Evolutionary conservation across 37 sponge, comb jelly and placozoan genomes (phyloP).

Genomic region (Bolinopsis microptera): DNA sequence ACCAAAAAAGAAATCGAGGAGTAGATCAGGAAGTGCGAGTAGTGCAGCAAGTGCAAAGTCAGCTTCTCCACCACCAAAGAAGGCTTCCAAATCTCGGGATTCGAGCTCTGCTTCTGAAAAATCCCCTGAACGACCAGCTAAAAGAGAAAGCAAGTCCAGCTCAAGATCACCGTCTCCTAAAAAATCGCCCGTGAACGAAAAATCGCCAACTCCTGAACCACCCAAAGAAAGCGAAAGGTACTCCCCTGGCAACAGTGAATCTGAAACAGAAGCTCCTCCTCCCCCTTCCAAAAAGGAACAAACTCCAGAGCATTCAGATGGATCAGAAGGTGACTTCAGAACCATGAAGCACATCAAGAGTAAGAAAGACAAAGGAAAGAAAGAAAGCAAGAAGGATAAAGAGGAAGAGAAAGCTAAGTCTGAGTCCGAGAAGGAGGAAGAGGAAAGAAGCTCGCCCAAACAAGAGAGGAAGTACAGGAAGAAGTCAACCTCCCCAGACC

Average conservation of each 20-base stretch:
- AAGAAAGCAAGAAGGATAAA: slow-evolving; percentile 22
- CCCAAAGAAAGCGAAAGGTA: slow-evolving; percentile 32
- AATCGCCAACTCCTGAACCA: slow-evolving; percentile 26
- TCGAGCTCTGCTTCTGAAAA: slow-evolving; percentile 15
- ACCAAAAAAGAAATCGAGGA: slow-evolving; percentile 7
- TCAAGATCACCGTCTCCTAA: neutral
- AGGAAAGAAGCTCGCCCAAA: neutral
- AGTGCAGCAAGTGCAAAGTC: neutral
- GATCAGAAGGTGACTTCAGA: slow-evolving; percentile 44
- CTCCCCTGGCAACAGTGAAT: slow-evolving; percentile 36
- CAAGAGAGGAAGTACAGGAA: slow-evolving; percentile 30
- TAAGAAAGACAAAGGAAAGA: slow-evolving; percentile 62
- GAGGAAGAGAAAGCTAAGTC: slow-evolving; percentile 18
- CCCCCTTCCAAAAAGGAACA: neutral
- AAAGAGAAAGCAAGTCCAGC: neutral
- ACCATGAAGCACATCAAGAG: slow-evolving; percentile 64
- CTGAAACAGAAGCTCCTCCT: neutral
- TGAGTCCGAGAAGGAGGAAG: slow-evolving; percentile 16
- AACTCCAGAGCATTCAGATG: slow-evolving; percentile 48
- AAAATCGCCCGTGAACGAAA: slow-evolving; percentile 9
- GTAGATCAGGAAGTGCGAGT: neutral
- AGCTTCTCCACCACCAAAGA: slow-evolving; percentile 1
- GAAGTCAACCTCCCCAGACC: slow-evolving; percentile 25
- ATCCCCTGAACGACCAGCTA: neutral
- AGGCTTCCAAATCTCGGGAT: slow-evolving; percentile 23